A percentile compares a stretch with the other conserved stretches of the same genome.
Conservation (phyloP, 1,140 invertebrate species). For the Eriosoma lanigerum region DNA sequence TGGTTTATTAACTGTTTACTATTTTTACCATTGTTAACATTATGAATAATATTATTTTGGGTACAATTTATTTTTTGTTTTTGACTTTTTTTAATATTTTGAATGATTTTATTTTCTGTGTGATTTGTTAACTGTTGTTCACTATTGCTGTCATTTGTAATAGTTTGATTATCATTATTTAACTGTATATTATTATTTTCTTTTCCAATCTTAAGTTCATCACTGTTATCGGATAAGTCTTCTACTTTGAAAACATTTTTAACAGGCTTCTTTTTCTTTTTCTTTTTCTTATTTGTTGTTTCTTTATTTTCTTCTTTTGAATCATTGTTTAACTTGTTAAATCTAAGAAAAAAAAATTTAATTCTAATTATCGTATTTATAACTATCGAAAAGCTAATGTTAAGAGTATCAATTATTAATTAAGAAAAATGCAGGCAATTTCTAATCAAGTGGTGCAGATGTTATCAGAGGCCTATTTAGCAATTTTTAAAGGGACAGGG, state of each 20-base stretch:
- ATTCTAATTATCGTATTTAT: no score
- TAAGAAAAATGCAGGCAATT: no score
- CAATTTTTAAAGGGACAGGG: no score
- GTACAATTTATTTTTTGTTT: background rate
- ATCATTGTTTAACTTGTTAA: conserved; percentile 18
- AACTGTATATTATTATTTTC: background rate
- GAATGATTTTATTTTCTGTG: background rate
- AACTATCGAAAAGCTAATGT: no score
- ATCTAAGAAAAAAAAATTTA: background rate
- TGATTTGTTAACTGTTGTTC: no score
- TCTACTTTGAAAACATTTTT: conserved; percentile 39
- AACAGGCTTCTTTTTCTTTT: conserved; percentile 7
- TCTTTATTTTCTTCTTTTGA: background rate
- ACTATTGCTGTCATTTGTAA: background rate
- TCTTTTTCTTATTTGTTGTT: conserved; percentile 17
- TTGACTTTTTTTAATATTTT: background rate
- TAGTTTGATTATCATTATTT: background rate
- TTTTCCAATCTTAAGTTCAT: background rate
- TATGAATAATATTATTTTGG: background rate
- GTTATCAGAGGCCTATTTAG: no score
- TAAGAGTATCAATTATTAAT: no score
- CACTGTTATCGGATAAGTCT: background rate
- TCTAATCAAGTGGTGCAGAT: no score
- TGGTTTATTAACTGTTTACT: background rate
- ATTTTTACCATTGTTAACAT: background rate